Conservation (phyloP, 1,140 invertebrate species). For the Zaprionus inermis region DNA sequence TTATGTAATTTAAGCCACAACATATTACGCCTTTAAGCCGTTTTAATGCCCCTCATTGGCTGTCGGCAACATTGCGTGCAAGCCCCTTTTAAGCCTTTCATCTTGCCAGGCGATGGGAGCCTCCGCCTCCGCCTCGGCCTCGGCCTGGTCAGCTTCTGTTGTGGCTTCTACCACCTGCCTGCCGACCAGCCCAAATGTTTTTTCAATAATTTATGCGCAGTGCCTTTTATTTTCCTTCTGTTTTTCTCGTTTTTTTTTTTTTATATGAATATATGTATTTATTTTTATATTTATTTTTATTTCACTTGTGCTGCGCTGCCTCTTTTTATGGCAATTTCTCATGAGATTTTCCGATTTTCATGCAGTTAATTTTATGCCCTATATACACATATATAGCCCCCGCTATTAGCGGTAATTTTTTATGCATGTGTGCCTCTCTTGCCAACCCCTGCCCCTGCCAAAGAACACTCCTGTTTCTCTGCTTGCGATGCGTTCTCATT, state of each 20-base stretch:
- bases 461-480: background rate
- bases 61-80: constrained; percentile 46
- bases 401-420: constrained; percentile 56
- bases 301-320: background rate
- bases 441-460: background rate
- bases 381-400: constrained; percentile 21
- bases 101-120: constrained; percentile 12
- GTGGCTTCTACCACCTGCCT: background rate
- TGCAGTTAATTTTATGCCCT: constrained; percentile 43
- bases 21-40: constrained; percentile 71
- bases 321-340: constrained; percentile 45
- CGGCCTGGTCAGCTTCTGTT: constrained; percentile 3
- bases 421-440: constrained; percentile 45
- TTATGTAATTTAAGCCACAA: constrained; percentile 72
- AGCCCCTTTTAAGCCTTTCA: constrained; percentile 54
- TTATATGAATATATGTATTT: constrained; percentile 9
- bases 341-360: constrained; percentile 48
- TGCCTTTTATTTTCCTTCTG: constrained; percentile 17
- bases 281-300: constrained; percentile 7
- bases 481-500: constrained; percentile 43
- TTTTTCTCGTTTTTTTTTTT: constrained; percentile 8
- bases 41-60: constrained; percentile 69
- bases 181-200: constrained; percentile 32
- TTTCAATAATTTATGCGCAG: constrained; percentile 58
- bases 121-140: background rate